A percentile compares a stretch with the other conserved stretches of the same genome.
These are phyloP conservation scores for Plumapathes pennacea DNA, from an alignment of 92 coral and sea anemone species.

Conservation along the genomic window DNA sequence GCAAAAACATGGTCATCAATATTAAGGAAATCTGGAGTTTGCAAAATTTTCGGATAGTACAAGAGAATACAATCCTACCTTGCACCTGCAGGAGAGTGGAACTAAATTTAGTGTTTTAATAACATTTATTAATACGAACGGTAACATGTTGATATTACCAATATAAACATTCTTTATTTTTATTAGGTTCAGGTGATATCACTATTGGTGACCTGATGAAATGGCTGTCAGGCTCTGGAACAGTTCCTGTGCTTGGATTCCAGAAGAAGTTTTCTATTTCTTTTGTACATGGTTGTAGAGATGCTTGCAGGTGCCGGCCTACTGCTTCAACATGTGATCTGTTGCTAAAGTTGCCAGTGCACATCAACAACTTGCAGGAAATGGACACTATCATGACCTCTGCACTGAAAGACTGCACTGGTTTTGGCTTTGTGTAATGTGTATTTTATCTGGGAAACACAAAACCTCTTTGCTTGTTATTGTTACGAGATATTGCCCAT, in stretches of 20 bases:
- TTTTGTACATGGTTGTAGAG: constrained; percentile 65
- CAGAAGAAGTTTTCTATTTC: constrained; percentile 48
- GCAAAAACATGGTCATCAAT: too few species aligned
- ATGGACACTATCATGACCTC: constrained; percentile 63
- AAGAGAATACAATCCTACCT: too few species aligned
- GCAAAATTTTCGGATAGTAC: too few species aligned
- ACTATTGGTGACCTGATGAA: constrained; percentile 14
- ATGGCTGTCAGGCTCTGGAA: constrained; percentile 28
- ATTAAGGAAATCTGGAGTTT: too few species aligned
- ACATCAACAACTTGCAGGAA: constrained; percentile 39
- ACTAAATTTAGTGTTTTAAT: too few species aligned
- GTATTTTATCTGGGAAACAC: too few species aligned
- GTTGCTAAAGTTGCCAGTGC: constrained; percentile 57
- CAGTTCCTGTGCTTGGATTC: constrained; percentile 38
- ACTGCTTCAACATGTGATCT: constrained; percentile 72
- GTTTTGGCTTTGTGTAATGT: constrained; percentile 44
- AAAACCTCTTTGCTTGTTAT: too few species aligned
- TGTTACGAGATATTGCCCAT: too few species aligned
- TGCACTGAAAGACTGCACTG: constrained; percentile 52
- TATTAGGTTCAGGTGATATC: constrained; percentile 16
- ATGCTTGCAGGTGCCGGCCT: constrained; percentile 63
- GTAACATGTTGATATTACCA: too few species aligned
- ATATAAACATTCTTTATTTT: too few species aligned
- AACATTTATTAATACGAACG: too few species aligned
- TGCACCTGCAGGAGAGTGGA: too few species aligned